These are phyloP conservation scores for Sebastes hubbsi DNA, from an alignment of 2,797 vertebrate species.

Conservation along the genomic window DNA sequence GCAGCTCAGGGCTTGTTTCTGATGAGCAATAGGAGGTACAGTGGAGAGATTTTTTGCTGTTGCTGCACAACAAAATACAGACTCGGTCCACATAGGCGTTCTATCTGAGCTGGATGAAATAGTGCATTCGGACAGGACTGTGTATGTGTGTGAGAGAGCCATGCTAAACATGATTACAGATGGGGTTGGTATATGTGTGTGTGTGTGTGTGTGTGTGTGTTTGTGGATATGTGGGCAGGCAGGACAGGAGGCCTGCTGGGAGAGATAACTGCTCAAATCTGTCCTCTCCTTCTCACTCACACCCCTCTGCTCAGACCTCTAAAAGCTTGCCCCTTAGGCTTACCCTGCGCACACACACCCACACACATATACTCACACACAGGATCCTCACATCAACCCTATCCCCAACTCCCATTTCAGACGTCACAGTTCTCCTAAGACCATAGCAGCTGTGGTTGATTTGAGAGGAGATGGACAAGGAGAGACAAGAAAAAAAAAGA, in stretches of 20 bases:
- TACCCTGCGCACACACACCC: constrained; percentile 54
- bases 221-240: constrained; percentile 50
- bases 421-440: constrained; percentile 30
- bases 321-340: constrained; percentile 75
- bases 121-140: constrained; percentile 45
- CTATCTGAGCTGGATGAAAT: constrained; percentile 45
- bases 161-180: constrained; percentile 73
- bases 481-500: constrained; percentile 18
- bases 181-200: constrained; percentile 17
- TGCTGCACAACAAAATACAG: constrained; percentile 59
- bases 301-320: constrained; percentile 74
- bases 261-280: constrained; percentile 81
- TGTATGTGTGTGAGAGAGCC: constrained; percentile 36
- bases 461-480: constrained; percentile 22
- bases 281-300: constrained; percentile 79
- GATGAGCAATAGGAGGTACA: constrained; percentile 63
- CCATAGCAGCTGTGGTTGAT: constrained; percentile 21
- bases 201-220: constrained; percentile 27
- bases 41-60: constrained; percentile 49
- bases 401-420: constrained; percentile 61
- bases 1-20: constrained; percentile 65
- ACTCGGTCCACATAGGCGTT: constrained; percentile 38
- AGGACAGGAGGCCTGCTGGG: constrained; percentile 78
- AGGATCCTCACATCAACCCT: constrained; percentile 62
- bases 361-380: constrained; percentile 2